Conservation (phyloP, 2,113 vertebrate genomes). For the Macaca mulatta region DNA sequence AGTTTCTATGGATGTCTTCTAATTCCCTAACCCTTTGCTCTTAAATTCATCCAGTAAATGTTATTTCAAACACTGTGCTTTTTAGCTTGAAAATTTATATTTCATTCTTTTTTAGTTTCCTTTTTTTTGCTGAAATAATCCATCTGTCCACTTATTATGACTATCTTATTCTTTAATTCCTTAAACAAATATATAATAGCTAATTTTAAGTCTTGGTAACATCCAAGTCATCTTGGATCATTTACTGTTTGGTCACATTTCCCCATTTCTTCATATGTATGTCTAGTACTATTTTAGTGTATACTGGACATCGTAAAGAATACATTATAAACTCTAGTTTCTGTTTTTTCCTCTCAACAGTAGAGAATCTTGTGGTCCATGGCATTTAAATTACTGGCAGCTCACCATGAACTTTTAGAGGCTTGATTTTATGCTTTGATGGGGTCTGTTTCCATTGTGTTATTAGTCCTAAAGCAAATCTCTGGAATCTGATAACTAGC, state of each 20-base stretch:
- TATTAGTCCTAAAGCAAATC: background rate
- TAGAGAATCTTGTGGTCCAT: background rate
- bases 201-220: constrained; percentile 21
- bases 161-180: constrained; percentile 10
- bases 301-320: background rate
- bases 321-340: background rate
- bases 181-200: background rate
- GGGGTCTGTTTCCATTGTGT: background rate
- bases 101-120: constrained; percentile 8
- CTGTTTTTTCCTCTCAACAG: constrained; percentile 1
- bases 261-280: background rate
- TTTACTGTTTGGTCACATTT: constrained; percentile 34
- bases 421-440: background rate
- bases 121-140: background rate
- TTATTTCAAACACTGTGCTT: constrained; percentile 38
- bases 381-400: background rate
- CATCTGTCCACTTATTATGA: background rate
- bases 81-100: constrained; percentile 54
- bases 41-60: background rate
- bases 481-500: background rate
- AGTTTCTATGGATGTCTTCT: background rate
- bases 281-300: constrained; percentile 1
- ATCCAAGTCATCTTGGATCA: background rate
- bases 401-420: background rate
- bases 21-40: background rate